Base-by-base conservation (phyloP, 2,113 vertebrate genomes). In the Erinaceus europaeus region DNA sequence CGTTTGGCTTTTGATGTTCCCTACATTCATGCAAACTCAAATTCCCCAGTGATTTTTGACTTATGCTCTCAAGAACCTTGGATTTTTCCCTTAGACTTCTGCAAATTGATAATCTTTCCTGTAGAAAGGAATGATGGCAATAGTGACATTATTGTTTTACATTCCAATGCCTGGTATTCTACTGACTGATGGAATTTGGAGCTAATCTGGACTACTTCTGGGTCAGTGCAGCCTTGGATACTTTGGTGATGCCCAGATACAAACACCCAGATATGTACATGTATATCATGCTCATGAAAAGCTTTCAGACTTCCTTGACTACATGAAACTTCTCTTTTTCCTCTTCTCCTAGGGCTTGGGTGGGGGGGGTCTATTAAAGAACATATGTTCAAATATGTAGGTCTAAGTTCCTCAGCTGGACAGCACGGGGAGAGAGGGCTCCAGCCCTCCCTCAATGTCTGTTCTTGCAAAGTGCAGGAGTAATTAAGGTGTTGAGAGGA, bases 381-480 rank as follows among this genome's bases (percentile, higher is more conserved):
- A 34, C 17, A 15, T 6, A 10, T 2, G 14, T 48, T 29, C 11
- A 13, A 38, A 64, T 0, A 0, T 17, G 40, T 48, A 29, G 34
- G 48, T 74, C 20, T 13, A 7, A 84, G 36, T 29, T 91, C 48
- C 57, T 79, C n/a, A 32, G 46, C 36, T 12, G 5, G 32, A 59
- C 44, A 20, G 25, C 0, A 4, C 4, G 7, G 17, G 42, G 44
- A 73, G 76, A 74, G 18, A 10, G 64, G 2, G 14, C n/a, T 15
- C n/a, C 25, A n/a, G 27, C 0, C 0, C 27, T 12, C 38, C 53
- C 7, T 40, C 27, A 52, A n/a, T 21, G 5, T 29, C 57, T 11
- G n/a, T 90, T 57, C 64, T 90, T 88, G 76, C 73, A 40, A 48
- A 81, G 74, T 46, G 64, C 64, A 44, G 42, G 80, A 64, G 64